Base-by-base conservation (phyloP, 2,797 vertebrate genomes). In the Anguilla megastoma region DNA sequence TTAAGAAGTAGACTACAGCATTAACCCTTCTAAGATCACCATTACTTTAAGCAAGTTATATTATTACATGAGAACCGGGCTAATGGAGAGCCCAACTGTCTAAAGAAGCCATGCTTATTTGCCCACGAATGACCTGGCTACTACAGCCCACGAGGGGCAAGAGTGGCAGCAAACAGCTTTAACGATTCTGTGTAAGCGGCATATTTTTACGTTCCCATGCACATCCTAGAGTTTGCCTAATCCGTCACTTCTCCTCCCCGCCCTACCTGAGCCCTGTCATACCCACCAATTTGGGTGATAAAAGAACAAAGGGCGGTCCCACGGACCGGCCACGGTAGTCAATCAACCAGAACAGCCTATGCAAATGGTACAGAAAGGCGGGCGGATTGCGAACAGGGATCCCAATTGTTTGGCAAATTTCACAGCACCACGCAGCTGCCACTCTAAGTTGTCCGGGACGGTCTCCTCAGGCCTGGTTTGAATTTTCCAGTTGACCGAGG, bases 301-400 rank as follows among this genome's bases (percentile, higher is more conserved):
- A 93, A 91, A 85, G 94, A 95, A 97, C 96, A 97, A 97, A 94
- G 92, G 94, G 86, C 36, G 90, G 89, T 93, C 93, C 94, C 94
- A 91, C 92, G 93, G 93, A 92, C 94, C 90, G 93, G 92, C 94
- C 94, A 91, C 92, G 94, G 94, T 93, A 95, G 95, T 94, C 95
- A 96, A 89, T 96, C 96, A 97, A 94, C 95, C 96, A 96, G 95
- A 97, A 96, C 96, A 93, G 95, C 94, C 96, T 95, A 96, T 97
- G 97, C 95, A 96, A 97, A 97, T 96, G 93, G 86, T 88, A 91
- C 89, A 93, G 94, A 92, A 95, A 94, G 93, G 94, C 95, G 91
- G 93, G 93, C 93, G 92, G 91, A 92, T 91, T 91, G 93, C 93
- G 93, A 97, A 97, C 97, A 97, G 93, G 94, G 94, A 94, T 89